Evolutionary conservation across 2,888 invertebrate species (phyloP).

Genomic region (Campoplex capitator): DNA sequence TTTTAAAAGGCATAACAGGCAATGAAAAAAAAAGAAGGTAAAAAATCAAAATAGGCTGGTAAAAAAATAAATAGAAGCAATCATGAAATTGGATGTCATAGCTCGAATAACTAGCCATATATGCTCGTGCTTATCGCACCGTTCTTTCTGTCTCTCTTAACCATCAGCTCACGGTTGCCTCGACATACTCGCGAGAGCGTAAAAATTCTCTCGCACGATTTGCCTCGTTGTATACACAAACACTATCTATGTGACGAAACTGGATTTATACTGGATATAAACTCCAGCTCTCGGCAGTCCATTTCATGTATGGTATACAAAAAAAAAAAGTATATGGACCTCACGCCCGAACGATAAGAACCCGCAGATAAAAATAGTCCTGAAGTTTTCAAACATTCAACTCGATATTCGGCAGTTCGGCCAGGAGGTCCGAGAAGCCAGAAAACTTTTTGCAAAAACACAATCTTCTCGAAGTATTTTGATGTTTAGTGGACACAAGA

Average conservation of each 20-base stretch:
- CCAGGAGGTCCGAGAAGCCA: neutral
- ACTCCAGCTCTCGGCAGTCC: neutral
- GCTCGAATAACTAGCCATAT: constrained; percentile 6
- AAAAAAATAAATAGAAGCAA: neutral
- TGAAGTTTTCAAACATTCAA: constrained; percentile 10
- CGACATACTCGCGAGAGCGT: constrained; percentile 1
- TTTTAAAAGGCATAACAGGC: neutral
- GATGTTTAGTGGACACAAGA: neutral
- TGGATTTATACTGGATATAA: constrained; percentile 21
- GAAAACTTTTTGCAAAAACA: constrained; percentile 27
- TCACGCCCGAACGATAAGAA: constrained; percentile 13
- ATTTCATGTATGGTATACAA: constrained; percentile 7
- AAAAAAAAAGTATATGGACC: neutral
- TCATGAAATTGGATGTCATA: constrained; percentile 40
- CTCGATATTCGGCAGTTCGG: neutral
- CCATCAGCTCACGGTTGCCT: neutral
- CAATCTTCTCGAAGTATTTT: constrained; percentile 20
- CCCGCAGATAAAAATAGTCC: constrained; percentile 17
- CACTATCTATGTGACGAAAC: neutral
- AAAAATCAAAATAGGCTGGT: neutral
- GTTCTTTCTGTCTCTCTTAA: neutral
- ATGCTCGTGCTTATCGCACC: neutral
- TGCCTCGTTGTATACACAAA: constrained; percentile 23
- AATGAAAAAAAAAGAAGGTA: neutral
- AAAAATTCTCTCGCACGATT: constrained; percentile 33